These are phyloP conservation scores for Spialia ferax DNA, from an alignment of 2,888 invertebrate species.

Conservation along the genomic window DNA sequence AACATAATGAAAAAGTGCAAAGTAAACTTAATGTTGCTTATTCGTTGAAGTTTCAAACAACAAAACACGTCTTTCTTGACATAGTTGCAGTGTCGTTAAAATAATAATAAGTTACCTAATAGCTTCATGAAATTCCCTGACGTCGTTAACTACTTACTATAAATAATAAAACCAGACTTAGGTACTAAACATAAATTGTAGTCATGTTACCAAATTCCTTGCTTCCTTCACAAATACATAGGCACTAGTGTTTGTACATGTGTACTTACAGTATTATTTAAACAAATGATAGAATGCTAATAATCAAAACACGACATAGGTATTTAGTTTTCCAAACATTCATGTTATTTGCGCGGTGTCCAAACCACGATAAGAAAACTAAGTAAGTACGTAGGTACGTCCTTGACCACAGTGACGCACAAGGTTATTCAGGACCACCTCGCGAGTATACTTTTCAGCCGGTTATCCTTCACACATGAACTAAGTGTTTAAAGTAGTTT, in stretches of 20 bases:
- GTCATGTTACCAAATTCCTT: neutral
- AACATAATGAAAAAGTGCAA: constrained; percentile 3
- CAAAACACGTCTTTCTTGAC: neutral
- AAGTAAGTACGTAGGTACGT: neutral
- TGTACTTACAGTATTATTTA: no score
- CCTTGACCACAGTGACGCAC: constrained; percentile 8
- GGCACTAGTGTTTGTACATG: no score
- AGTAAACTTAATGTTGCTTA: neutral
- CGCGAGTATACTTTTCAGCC: neutral
- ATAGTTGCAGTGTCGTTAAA: constrained; percentile 8
- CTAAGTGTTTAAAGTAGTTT: no score
- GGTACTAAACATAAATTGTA: no score
- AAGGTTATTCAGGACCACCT: neutral
- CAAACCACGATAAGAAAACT: neutral
- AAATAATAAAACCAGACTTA: no score
- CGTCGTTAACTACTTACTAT: neutral
- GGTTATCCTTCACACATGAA: neutral
- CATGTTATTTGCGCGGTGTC: neutral
- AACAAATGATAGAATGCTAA: no score
- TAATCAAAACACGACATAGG: no score
- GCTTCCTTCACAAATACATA: neutral
- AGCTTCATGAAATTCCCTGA: constrained; percentile 2
- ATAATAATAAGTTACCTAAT: no score
- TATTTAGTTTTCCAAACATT: neutral
- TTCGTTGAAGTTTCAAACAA: neutral